Evolutionary conservation across 1,140 invertebrate species (phyloP), one percentile per base, ranked within the genome.

Genomic region (Drosophila pallidifrons): DNA sequence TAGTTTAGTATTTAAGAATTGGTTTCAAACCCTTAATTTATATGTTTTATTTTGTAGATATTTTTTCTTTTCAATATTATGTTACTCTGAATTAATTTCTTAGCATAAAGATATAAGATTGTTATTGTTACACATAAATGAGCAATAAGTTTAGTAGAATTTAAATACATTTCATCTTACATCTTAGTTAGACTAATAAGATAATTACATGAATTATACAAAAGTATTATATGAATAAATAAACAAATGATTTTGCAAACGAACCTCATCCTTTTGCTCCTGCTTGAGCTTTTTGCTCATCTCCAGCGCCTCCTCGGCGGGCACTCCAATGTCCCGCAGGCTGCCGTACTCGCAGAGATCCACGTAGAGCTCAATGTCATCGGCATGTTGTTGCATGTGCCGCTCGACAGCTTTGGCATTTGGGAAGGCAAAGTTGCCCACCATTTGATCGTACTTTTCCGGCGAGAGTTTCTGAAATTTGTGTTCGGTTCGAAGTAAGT

Each of bases 251-350:
- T 11, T 41, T 10, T 41, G 38, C 1, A 3, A 35, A 25, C 3
- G 0, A n/a, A 91, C 92, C 28, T 94, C 95, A 92, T 95, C 95
- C 66, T 93, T 93, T 77, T 95, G 94, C 80, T 95, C 94, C 90
- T 95, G 95, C 58, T 94, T 94, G 58, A 94, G 79, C 70, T 94
- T 93, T 63, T 92, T 91, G 65, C 93, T 93, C 75, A 95, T 93
- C 79, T 94, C 94, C 49, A 94, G 93, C 30, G 95, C 82, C 88
- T 95, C 94, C 70, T 93, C 92, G 25, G 93, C 77, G 8, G 95
- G 94, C 11, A 95, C 72, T 1, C 94, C 94, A 11, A 94, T 91
- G 51, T 94, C 94, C 15, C 94, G 93, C 16, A 93, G 55, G 10
- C 86, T 91, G 3, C 82, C 91, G 79, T 92, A 92, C 46, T 92